Evolutionary conservation across 2,797 vertebrate genomes (phyloP).

Genomic region (Galago senegalensis): DNA sequence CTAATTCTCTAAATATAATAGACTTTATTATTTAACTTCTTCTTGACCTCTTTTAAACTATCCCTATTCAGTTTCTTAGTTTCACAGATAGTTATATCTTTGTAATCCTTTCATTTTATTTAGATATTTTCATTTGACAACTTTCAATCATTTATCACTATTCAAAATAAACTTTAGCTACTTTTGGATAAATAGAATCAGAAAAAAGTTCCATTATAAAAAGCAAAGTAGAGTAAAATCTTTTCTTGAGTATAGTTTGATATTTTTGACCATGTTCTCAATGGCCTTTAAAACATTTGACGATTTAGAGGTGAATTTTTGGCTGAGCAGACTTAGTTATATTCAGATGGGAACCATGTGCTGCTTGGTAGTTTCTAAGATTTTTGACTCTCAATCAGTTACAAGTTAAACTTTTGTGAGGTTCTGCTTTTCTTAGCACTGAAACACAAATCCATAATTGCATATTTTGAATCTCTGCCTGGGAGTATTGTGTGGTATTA

Average conservation of each 20-base stretch:
- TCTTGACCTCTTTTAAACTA: not conserved
- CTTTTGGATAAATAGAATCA: conserved; percentile 47
- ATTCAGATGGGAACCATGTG: conserved; percentile 46
- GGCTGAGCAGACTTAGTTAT: not conserved
- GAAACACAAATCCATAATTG: conserved; percentile 58
- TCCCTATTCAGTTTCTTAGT: conserved; percentile 32
- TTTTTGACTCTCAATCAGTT: conserved; percentile 61
- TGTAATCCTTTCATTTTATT: conserved; percentile 26
- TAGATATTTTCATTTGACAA: conserved; percentile 38
- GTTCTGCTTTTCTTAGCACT: conserved; percentile 52
- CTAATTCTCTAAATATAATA: conserved; percentile 38
- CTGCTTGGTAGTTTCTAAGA: conserved; percentile 47
- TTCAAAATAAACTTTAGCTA: conserved; percentile 34
- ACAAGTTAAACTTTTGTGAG: conserved; percentile 45
- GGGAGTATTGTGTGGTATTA: conserved; percentile 19
- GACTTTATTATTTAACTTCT: not conserved
- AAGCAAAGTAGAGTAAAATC: not conserved
- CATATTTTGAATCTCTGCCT: conserved; percentile 39
- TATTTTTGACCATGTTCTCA: not conserved
- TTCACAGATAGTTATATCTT: not conserved
- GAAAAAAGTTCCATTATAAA: conserved; percentile 55
- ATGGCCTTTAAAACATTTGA: conserved; percentile 40
- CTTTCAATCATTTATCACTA: conserved; percentile 21
- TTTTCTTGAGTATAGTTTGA: conserved; percentile 51
- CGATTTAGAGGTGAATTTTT: conserved; percentile 48